Conservation (phyloP, 2,888 invertebrate genomes). For the Gymnoscelis rufifasciata region DNA sequence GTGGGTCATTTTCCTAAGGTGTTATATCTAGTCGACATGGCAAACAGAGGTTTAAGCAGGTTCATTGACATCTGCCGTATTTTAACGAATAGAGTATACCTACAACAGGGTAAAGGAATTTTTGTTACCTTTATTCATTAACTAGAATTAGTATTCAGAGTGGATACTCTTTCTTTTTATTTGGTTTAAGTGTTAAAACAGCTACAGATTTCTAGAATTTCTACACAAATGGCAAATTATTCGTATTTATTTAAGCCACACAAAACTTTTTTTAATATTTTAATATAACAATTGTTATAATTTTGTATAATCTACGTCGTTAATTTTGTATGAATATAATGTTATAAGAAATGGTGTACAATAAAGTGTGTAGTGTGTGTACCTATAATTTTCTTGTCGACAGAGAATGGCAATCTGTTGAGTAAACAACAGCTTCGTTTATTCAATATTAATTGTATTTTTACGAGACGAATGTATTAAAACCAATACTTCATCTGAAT, state of each 20-base stretch:
- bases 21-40: constrained; percentile 27
- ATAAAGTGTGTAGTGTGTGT: too few species aligned
- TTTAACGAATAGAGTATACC: constrained; percentile 4
- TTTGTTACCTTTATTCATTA: constrained; percentile 4
- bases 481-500: neutral
- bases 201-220: constrained; percentile 1
- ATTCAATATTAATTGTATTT: constrained; percentile 1
- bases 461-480: constrained; percentile 1
- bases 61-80: constrained; percentile 36
- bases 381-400: too few species aligned
- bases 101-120: constrained; percentile 7
- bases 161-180: constrained; percentile 5
- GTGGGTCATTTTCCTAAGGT: neutral
- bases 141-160: constrained; percentile 1
- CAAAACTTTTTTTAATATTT: too few species aligned
- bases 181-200: constrained; percentile 8
- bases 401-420: neutral
- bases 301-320: too few species aligned
- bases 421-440: neutral
- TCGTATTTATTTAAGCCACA: too few species aligned
- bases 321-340: too few species aligned
- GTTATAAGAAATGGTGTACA: too few species aligned
- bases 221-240: too few species aligned
- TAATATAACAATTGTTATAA: too few species aligned
- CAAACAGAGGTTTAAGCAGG: constrained; percentile 27